Base-by-base conservation (phyloP, 2,888 invertebrate genomes). In the Hirtodrosophila histrioides region DNA sequence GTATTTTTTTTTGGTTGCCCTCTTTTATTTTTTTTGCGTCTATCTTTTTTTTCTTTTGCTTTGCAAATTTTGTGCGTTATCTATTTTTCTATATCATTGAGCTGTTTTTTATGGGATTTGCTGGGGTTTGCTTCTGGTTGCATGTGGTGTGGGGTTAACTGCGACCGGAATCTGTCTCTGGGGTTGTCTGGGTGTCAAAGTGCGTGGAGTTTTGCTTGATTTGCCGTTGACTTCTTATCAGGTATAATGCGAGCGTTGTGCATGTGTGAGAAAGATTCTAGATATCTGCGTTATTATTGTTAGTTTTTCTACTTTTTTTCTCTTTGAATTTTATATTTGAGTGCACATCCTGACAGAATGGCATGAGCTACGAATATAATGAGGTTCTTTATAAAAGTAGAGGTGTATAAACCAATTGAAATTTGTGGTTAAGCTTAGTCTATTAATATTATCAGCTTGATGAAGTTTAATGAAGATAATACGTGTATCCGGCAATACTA, bases 51-150 rank as follows among this genome's bases (percentile, higher is more conserved):
- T 31, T 31, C 7, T 56, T 66, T 17, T 71, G 65, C 60, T 69
- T 72, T 78, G 86, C 79, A 78, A 82, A 86, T 86, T 73, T 78
- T 69, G n/a, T 69, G 45, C 69, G 68, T 78, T 87, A 83, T 83
- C 87, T 81, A 73, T 71, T 75, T 87, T 75, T 85, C 69, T 76
- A 78, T 87, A 78, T 78, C 85, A 85, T 81, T 87, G 87, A 85
- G 64, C 83, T 73, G 85, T 78, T 75, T 80, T 86, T 87, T 78
- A 83, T 82, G 87, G 84, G 81, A 77, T 78, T 66, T 85, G 36
- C 48, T 23, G 31, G 64, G 65, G 48, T 35, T 43, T 45, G 73
- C 74, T 57, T 44, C 58, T 60, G 68, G 24, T 56, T 53, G 45
- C 12, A 46, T 33, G 27, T 45, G 54, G 50, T 35, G 37, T 49